Evolutionary conservation across 2,113 vertebrate genomes (phyloP).

Genomic region (Charadrius vociferus): DNA sequence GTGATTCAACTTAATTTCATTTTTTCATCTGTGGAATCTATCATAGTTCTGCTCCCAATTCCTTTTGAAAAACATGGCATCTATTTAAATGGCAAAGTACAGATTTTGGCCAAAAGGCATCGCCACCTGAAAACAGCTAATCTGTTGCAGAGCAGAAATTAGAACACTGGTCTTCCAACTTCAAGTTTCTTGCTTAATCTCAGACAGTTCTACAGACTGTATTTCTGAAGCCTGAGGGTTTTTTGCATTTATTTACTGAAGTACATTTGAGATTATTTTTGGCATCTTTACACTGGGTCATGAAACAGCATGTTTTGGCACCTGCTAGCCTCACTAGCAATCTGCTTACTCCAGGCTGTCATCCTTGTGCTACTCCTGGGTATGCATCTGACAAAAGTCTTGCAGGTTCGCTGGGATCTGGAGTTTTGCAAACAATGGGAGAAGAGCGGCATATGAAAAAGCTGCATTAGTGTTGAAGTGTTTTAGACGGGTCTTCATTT

Average conservation of each 20-base stretch:
- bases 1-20: neutral
- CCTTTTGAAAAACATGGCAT: neutral
- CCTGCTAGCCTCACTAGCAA: constrained; percentile 32
- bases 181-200: neutral
- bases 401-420: constrained; percentile 18
- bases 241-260: constrained; percentile 40
- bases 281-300: constrained; percentile 54
- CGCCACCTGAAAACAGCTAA: neutral
- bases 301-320: constrained; percentile 54
- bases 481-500: neutral
- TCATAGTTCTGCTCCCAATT: neutral
- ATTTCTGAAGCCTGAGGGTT: constrained; percentile 7
- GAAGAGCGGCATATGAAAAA: neutral
- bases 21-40: neutral
- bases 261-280: constrained; percentile 34
- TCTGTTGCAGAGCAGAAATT: neutral
- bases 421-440: neutral
- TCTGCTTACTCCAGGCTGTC: constrained; percentile 54
- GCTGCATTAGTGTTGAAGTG: neutral
- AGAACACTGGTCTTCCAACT: neutral
- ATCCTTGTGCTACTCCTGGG: constrained; percentile 10
- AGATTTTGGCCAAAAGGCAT: neutral
- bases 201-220: neutral
- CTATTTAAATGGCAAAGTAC: neutral
- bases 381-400: constrained; percentile 37